Conservation (phyloP, 2,888 invertebrate species). For the Lepidonotus clava region DNA sequence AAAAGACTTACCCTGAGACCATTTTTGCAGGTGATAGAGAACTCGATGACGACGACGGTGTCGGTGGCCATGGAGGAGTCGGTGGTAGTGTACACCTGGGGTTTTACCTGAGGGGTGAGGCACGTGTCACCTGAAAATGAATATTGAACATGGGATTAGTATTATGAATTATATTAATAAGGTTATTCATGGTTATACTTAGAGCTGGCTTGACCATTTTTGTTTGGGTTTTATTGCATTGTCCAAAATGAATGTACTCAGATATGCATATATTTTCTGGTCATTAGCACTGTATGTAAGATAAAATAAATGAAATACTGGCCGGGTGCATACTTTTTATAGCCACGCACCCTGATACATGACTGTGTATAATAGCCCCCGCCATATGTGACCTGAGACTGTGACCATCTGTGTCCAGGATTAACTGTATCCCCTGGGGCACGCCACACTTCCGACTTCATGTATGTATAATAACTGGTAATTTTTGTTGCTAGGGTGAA, state of each 20-base stretch:
- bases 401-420: too few relatives aligned
- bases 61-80: conserved; percentile 94
- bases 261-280: background rate
- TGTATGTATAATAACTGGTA: too few relatives aligned
- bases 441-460: too few relatives aligned
- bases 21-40: conserved; percentile 88
- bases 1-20: conserved; percentile 79
- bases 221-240: background rate
- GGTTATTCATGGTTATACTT: background rate
- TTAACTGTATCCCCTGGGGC: too few relatives aligned
- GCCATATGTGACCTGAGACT: too few relatives aligned
- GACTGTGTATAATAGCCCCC: background rate
- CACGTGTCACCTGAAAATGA: conserved; percentile 76
- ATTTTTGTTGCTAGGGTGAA: too few relatives aligned
- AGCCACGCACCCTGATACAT: background rate
- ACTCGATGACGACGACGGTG: conserved; percentile 95
- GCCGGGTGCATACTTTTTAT: background rate
- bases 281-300: background rate
- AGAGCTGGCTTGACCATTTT: background rate
- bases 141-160: background rate
- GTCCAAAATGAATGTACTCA: background rate
- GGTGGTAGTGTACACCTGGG: conserved; percentile 93
- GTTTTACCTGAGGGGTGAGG: conserved; percentile 81
- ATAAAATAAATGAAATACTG: background rate
- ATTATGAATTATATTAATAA: background rate